Conservation (phyloP, 2,888 invertebrate genomes). For the Congeria kusceri region DNA sequence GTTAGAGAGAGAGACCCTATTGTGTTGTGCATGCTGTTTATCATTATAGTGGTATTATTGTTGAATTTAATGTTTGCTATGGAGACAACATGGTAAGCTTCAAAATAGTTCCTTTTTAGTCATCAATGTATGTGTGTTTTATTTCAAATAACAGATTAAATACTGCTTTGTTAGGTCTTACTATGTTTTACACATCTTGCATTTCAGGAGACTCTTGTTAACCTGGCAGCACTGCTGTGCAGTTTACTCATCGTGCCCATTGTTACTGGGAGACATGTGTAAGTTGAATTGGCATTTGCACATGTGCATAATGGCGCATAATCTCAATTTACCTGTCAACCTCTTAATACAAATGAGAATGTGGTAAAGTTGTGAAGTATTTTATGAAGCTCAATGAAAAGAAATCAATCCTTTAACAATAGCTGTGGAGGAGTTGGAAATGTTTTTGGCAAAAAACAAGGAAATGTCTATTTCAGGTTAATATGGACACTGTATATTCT, state of each 20-base stretch:
- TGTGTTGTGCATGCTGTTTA: too few relatives aligned
- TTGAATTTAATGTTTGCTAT: too few relatives aligned
- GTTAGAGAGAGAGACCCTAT: too few relatives aligned
- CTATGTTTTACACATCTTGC: background rate
- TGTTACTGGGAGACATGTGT: slow-evolving; percentile 85
- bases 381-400: too few relatives aligned
- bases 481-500: slow-evolving; percentile 91
- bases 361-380: too few relatives aligned
- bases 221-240: slow-evolving; percentile 92
- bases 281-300: slow-evolving; percentile 67
- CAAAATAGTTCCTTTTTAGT: too few relatives aligned
- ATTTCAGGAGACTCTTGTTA: slow-evolving; percentile 93
- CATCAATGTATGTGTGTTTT: background rate
- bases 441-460: background rate
- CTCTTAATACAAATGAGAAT: too few relatives aligned
- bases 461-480: slow-evolving; percentile 87
- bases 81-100: too few relatives aligned
- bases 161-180: background rate
- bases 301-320: background rate
- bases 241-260: slow-evolving; percentile 91
- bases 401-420: too few relatives aligned
- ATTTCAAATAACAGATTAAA: background rate
- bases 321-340: too few relatives aligned
- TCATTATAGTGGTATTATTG: too few relatives aligned
- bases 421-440: background rate